phyloP scores from a whole-genome alignment of 2,113 vertebrate species.

The Neopipo cinnamomea region DNA sequence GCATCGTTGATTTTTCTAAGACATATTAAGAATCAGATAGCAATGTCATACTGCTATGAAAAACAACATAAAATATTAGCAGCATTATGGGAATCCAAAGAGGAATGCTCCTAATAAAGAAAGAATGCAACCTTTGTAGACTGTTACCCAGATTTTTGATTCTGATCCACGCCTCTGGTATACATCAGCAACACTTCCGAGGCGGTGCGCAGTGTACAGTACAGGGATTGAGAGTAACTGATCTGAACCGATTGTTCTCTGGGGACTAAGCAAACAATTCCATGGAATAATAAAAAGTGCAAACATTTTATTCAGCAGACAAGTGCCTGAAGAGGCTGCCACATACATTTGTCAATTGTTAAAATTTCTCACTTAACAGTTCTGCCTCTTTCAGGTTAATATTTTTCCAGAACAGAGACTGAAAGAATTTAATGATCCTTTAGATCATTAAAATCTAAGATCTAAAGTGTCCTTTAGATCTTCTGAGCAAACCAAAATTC shows the following conservation, averaged over 20 bases:
- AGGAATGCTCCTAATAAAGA: background rate
- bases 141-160: background rate
- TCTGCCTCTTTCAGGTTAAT: slow-evolving; percentile 47
- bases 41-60: background rate
- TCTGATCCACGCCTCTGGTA: background rate
- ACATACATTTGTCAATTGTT: slow-evolving; percentile 32
- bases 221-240: background rate
- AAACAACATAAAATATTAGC: background rate
- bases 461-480: slow-evolving; percentile 25
- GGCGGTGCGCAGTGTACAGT: background rate
- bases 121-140: background rate
- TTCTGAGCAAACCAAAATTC: slow-evolving; percentile 44
- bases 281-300: slow-evolving; percentile 33
- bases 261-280: slow-evolving; percentile 41
- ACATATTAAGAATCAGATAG: background rate
- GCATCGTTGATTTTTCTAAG: background rate
- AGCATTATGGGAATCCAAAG: background rate
- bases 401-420: slow-evolving; percentile 29
- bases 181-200: background rate
- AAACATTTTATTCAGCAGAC: slow-evolving; percentile 60
- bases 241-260: slow-evolving; percentile 29
- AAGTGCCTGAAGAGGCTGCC: slow-evolving; percentile 40
- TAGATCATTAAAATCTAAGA: no score
- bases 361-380: slow-evolving; percentile 39
- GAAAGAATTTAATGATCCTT: slow-evolving; percentile 55